Conservation (phyloP, 2,797 vertebrate genomes). For the Setipinna tenuifilis region DNA sequence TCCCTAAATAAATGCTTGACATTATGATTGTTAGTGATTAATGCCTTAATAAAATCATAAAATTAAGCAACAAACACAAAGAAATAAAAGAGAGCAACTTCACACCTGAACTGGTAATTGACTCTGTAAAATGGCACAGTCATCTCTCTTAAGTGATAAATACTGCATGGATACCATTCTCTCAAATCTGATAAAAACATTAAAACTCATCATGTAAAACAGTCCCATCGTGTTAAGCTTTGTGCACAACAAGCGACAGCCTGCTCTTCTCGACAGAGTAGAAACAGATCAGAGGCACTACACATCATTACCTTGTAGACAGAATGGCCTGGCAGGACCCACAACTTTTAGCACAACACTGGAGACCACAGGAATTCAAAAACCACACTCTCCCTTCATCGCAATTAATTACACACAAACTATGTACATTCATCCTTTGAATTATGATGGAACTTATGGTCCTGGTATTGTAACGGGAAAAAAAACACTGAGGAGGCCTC, state of each 20-base stretch:
- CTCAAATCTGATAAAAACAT: neutral
- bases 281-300: slow-evolving; percentile 9
- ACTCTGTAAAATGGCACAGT: neutral
- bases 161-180: neutral
- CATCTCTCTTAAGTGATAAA: neutral
- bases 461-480: neutral
- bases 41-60: too few relatives aligned
- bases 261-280: neutral
- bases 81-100: neutral
- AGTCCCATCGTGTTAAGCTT: neutral
- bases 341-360: neutral
- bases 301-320: neutral
- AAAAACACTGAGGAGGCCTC: too few relatives aligned
- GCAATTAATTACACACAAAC: neutral
- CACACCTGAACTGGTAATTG: neutral
- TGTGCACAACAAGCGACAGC: neutral
- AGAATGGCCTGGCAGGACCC: neutral
- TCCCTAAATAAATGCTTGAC: neutral
- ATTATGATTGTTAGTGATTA: neutral
- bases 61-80: neutral
- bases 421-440: too few relatives aligned
- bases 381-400: neutral
- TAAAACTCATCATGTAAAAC: neutral
- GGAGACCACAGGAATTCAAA: neutral
- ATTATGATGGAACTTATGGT: neutral